Conservation (phyloP, 2,797 vertebrate species). For the Notolepis coatsorum region DNA sequence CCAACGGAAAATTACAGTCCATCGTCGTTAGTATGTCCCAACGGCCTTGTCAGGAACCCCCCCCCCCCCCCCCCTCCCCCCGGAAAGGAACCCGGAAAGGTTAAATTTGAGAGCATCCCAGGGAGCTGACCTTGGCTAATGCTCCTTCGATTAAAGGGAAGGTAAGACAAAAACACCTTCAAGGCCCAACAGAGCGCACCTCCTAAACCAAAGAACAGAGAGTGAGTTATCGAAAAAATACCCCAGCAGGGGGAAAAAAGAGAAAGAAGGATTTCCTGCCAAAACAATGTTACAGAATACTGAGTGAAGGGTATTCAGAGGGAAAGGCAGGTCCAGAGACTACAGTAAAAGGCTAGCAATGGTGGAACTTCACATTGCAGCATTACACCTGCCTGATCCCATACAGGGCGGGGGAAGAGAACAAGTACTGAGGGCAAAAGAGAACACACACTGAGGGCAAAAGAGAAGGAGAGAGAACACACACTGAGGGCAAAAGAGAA, state of each 20-base stretch:
- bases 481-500: too few relatives aligned
- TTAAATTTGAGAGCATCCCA: conserved; percentile 11
- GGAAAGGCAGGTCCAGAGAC: too few relatives aligned
- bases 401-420: too few relatives aligned
- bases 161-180: conserved; percentile 33
- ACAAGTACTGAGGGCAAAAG: too few relatives aligned
- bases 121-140: conserved; percentile 34
- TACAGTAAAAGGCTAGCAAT: too few relatives aligned
- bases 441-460: too few relatives aligned
- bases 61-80: too few relatives aligned
- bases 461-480: too few relatives aligned
- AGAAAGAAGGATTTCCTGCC: conserved; percentile 45
- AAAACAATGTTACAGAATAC: conserved; percentile 39
- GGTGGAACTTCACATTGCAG: too few relatives aligned
- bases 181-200: conserved; percentile 25
- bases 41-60: too few relatives aligned
- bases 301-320: conserved; percentile 30
- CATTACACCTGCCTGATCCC: too few relatives aligned
- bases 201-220: conserved; percentile 47
- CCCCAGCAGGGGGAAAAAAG: conserved; percentile 20
- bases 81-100: conserved; percentile 22
- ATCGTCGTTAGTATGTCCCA: conserved; percentile 52
- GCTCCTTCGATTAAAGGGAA: conserved; percentile 23
- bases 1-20: conserved; percentile 54
- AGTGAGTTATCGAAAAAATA: conserved; percentile 20